Conservation (phyloP, 2,888 invertebrate species). For the Melinopterus prodromus region DNA sequence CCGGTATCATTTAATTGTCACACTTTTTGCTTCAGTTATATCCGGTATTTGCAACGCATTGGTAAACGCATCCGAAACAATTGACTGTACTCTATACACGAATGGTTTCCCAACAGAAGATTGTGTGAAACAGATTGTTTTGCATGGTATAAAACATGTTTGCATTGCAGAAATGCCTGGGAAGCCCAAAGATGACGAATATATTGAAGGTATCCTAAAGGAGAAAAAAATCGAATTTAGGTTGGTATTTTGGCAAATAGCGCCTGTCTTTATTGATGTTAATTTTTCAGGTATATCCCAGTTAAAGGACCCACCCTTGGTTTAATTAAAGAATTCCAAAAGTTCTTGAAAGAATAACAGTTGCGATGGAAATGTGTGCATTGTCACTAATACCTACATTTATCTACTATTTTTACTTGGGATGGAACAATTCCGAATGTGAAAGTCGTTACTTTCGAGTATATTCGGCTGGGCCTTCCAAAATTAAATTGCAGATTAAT, state of each 20-base stretch:
- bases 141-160: neutral
- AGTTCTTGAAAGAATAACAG: neutral
- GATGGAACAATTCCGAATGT: neutral
- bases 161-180: neutral
- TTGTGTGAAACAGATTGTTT: neutral
- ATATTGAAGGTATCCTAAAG: neutral
- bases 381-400: neutral
- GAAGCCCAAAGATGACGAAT: neutral
- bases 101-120: neutral
- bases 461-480: neutral
- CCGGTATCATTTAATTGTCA: no score
- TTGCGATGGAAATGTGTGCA: neutral
- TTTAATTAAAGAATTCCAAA: neutral
- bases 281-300: no score
- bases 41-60: neutral
- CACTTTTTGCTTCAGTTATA: neutral
- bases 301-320: neutral
- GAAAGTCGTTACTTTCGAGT: neutral
- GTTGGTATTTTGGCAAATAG: neutral
- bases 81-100: neutral
- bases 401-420: neutral
- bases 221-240: neutral
- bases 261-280: no score
- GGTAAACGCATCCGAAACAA: neutral
- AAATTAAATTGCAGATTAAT: neutral